Base-by-base conservation (phyloP, 2,888 invertebrate species). In the Caenorhabditis sp. region DNA sequence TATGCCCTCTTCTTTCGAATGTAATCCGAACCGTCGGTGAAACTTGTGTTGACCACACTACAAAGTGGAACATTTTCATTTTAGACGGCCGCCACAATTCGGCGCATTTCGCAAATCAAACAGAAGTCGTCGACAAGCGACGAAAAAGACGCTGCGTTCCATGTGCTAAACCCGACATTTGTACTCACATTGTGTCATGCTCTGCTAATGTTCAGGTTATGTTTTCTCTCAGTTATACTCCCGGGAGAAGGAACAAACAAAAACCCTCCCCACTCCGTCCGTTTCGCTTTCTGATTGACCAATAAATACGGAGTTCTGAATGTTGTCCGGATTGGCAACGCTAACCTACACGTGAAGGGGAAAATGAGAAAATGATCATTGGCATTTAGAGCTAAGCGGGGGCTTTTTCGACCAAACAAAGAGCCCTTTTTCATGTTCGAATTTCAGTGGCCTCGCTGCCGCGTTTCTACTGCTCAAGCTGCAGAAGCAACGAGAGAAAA, bases 111-210 rank as follows among this genome's bases (percentile, higher is more conserved):
- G 27, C 81, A 81, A 72, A 73, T 81, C 53, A 77, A 65, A 53
- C 76, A 73, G 41, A 65, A 61, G 39, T 52, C 63, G 41, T 45
- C 32, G 35, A 53, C 48, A 15, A 65, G 27, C 32, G 71, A 66
- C 30, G 68, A 72, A 50, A 65, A 66, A 53, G 68, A 55, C 35
- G 70, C 53, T 68, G 72, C 71, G 26, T 80, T 79, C 27, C 75
- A 81, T 56, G 73, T 82, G 11, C 65, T 82, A 11, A 78, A 80
- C 56, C 82, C 82, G 22, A 76, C 77, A 11, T 74, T 80, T 58
- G 82, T 82, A n/a, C 55, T 82, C 50, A 82, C 82, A n/a, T 43
- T 80, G 50, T 80, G 80, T 62, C 79, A 82, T 75, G 80, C 80
- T 20, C 68, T 82, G 26, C 75, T 82, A 43, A 55, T 82, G 72